These are phyloP conservation scores for Rhabdomys pumilio DNA, from an alignment of 2,797 vertebrate species.

Conservation along the genomic window DNA sequence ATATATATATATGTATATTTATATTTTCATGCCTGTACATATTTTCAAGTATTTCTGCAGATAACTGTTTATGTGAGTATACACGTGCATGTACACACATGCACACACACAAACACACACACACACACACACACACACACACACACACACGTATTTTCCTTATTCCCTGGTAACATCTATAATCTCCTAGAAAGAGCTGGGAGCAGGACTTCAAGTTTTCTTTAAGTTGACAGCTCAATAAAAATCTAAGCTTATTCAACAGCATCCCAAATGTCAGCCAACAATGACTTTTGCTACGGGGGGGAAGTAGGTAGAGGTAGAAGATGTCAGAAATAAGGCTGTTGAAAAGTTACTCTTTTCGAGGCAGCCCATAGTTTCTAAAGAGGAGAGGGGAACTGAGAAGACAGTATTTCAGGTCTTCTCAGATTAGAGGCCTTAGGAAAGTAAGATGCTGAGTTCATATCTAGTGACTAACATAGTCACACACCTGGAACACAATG, in stretches of 20 bases:
- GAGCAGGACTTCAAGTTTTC: slow-evolving; percentile 80
- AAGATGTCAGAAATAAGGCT: slow-evolving; percentile 29
- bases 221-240: slow-evolving; percentile 87
- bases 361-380: neutral
- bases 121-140: too few relatives aligned
- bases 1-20: neutral
- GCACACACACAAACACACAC: too few relatives aligned
- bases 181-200: slow-evolving; percentile 57
- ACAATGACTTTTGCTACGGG: slow-evolving; percentile 81
- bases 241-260: slow-evolving; percentile 87
- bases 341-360: slow-evolving; percentile 51
- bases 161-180: slow-evolving; percentile 51
- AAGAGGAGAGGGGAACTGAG: slow-evolving; percentile 12
- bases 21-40: slow-evolving; percentile 31
- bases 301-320: slow-evolving; percentile 41
- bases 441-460: slow-evolving; percentile 10
- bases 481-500: slow-evolving; percentile 8
- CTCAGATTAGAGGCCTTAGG: slow-evolving; percentile 37
- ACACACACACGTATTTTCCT: neutral
- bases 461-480: neutral
- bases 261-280: slow-evolving; percentile 90
- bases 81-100: too few relatives aligned
- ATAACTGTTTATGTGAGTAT: slow-evolving; percentile 31
- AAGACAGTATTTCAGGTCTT: slow-evolving; percentile 23
- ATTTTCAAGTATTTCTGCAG: slow-evolving; percentile 47